Evolutionary conservation across 2,888 invertebrate species (phyloP), one percentile per base, ranked within the genome.

Genomic region (Leptinotarsa haldemani): DNA sequence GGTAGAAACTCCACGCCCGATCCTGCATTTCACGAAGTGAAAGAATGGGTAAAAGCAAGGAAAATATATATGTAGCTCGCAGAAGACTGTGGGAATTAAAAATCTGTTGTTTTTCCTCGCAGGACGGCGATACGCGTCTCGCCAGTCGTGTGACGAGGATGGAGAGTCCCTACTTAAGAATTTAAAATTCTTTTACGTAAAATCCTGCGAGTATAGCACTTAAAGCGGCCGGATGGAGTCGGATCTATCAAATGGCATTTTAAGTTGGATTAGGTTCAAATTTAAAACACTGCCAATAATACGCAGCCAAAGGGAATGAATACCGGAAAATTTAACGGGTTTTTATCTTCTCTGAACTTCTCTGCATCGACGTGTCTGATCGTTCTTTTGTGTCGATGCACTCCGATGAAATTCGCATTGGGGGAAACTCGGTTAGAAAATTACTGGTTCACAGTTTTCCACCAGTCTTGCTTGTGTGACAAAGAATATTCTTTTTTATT

Each of bases 241-340:
- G 87, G 87, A 87, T 87, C 87, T 87, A 87, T 87, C 86, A 88
- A 88, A 88, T 88, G 88, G 87, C 87, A 88, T 88, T 88, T 88
- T 88, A 88, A 88, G 88, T 88, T 88, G 87, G 88, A 88, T 88
- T 88, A 87, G 87, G 86, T 87, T 87, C 86, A 86, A 87, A 87
- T 88, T 87, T 88, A 87, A 87, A 88, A 87, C 87, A 86, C 85
- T 84, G 85, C 85, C 87, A 86, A 87, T 87, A 87, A 87, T 87
- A 87, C 75, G 83, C 85, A 84, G 85, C 84, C 84, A 84, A 84
- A 84, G 83, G 84, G 84, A 83, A 83, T 84, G 84, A 83, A 83
- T 79, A 82, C 83, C 80, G 77, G 81, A 78, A 81, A 83, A 82
- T 80, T 82, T 83, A 81, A 81, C 80, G 80, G 81, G 79, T 82